A percentile compares a stretch with the other conserved stretches of the same genome.
These are phyloP conservation scores for Calvadosia cruxmelitensis DNA, from an alignment of 30 jellyfish, hydroid and myxozoan genomes.

Conservation along the genomic window DNA sequence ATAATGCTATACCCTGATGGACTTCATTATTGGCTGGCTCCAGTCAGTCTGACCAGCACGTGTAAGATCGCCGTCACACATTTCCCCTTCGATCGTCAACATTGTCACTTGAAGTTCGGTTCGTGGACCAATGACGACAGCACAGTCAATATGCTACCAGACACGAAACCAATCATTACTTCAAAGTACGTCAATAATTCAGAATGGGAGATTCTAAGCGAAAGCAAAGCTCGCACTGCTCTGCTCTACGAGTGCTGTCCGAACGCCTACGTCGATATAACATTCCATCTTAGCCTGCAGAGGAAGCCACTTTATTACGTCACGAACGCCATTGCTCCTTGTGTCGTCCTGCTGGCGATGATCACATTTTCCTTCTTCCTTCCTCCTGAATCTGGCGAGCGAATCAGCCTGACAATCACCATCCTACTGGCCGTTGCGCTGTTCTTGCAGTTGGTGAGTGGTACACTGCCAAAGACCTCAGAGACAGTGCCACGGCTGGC, in stretches of 20 bases:
- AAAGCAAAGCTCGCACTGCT: conserved; percentile 13
- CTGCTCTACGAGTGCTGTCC: conserved; percentile 65
- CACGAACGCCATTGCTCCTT: conserved; percentile 73
- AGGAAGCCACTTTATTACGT: conserved; percentile 80
- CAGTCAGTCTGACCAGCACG: conserved; percentile 77
- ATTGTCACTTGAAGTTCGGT: conserved; percentile 63
- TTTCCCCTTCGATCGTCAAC: conserved; percentile 84
- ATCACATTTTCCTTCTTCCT: conserved; percentile 67
- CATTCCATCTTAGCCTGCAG: conserved; percentile 34
- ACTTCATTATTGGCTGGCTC: conserved; percentile 59
- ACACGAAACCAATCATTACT: conserved; percentile 39
- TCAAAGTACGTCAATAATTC: conserved; percentile 47
- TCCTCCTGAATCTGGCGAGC: conserved; percentile 96
- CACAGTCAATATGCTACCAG: conserved; percentile 40
- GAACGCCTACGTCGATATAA: conserved; percentile 55
- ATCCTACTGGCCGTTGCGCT: conserved; percentile 85
- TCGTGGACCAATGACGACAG: conserved; percentile 80
- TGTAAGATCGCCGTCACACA: conserved; percentile 70
- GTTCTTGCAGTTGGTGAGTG: conserved; percentile 73
- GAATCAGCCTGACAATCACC: conserved; percentile 72
- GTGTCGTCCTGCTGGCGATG: conserved; percentile 55
- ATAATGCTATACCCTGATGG: conserved; percentile 45
- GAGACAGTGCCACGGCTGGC: conserved; percentile 76
- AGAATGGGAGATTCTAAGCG: conserved; percentile 61
- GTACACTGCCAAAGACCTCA: conserved; percentile 68